These are phyloP conservation scores for Natator depressus DNA, from an alignment of 2,113 vertebrate species.

Conservation along the genomic window DNA sequence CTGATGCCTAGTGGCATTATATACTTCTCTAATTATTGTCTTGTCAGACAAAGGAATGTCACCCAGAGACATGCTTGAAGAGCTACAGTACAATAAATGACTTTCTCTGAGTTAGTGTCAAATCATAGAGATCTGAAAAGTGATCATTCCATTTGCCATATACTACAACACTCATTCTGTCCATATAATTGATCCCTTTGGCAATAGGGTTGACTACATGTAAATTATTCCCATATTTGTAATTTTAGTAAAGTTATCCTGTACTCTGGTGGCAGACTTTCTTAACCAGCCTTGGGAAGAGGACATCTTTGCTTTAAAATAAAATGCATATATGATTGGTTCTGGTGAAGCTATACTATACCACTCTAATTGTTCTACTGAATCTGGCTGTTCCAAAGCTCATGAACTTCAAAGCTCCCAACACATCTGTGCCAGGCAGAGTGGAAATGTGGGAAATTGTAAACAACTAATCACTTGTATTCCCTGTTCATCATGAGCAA, in stretches of 20 bases:
- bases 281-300: background rate
- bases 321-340: background rate
- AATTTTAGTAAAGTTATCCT: background rate
- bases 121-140: background rate
- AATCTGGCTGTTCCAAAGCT: constrained; percentile 13
- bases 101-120: background rate
- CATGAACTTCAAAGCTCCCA: constrained; percentile 37
- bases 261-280: background rate
- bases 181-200: background rate
- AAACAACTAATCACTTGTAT: background rate
- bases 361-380: background rate
- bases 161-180: accelerated
- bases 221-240: background rate
- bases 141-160: background rate
- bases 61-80: background rate
- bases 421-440: constrained; percentile 2
- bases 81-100: background rate
- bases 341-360: background rate
- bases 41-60: background rate
- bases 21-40: background rate
- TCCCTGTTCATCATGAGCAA: background rate
- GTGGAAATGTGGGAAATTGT: background rate
- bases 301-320: background rate
- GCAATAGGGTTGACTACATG: accelerated
- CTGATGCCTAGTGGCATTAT: background rate